Evolutionary conservation across 30 jellyfish, hydroid and myxozoan species (phyloP), one percentile per base, ranked within the genome.

Genomic region (Hydra vulgaris): DNA sequence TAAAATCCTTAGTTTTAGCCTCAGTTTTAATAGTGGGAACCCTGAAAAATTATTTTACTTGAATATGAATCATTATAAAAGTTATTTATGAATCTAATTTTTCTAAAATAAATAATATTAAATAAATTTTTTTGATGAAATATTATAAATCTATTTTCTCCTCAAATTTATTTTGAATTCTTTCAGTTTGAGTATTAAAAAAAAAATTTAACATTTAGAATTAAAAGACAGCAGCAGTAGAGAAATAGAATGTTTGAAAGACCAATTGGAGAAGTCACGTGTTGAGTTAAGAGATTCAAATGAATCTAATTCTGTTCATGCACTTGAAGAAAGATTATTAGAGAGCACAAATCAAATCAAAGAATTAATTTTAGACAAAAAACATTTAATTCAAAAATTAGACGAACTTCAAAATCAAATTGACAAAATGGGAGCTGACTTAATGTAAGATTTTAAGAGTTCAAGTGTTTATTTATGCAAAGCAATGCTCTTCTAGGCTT

Each of bases 371-470:
- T 25, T 21, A 23, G 87, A 80, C 20, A 80, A 80, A 26, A 82
- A 3, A 56, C 20, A 18, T 4, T 68, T 80, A 25, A 67, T 20
- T 16, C 25, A 18, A 18, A 67, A 26, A 27, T 19, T 23, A 0
- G 83, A 80, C 25, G 83, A 80, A 19, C 25, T 80, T 77, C 83
- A 80, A 66, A 21, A 21, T 0, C 83, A 78, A 52, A 18, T 27
- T 15, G 85, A 78, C 16, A 21, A 74, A 40, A 24, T 74, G 68
- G 0, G 54, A 8, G 74, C 40, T 23, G 68, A 74, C 18, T 23
- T 23, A 20, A 24, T 18, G 82, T 74, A 74, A 21, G 81, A 20
- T 26, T 73, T 73, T 20, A 21, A 1, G 26, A 21, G 15, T 23
- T 20, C n/a, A n/a, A n/a, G n/a, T n/a, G n/a, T n/a, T n/a, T n/a